Base-by-base conservation (phyloP, 1,140 invertebrate genomes). In the Epicauta chinensis region DNA sequence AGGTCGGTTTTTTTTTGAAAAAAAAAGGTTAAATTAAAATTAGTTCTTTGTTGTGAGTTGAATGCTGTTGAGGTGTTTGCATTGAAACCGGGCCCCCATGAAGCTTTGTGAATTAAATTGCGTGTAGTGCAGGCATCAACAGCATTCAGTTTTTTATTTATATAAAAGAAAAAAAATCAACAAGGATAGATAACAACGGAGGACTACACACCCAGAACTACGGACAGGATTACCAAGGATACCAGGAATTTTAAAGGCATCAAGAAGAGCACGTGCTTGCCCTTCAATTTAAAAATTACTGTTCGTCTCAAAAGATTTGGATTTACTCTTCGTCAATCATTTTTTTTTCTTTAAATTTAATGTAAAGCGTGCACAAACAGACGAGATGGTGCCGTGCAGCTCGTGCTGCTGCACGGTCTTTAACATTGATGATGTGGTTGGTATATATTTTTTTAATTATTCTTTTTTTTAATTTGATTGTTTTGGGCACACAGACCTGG, bases 401-500 rank as follows among this genome's bases (percentile, higher is more conserved):
- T 65, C 73, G 73, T 74, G 74, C 73, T 71, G 65, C 67, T 63
- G 70, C 71, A 73, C 72, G 69, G 64, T 68, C 45, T 46, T 23
- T 37, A 62, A 74, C 60, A 62, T 44, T 60, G 55, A 64, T 36
- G 10, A 34, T 15, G 13, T 48, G 49, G 44, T 56, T n/a, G n/a
- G 47, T 47, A 23, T 23, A 5, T 23, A 5, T 23, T 3, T 23
- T 23, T 23, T 23, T 23, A 23, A 5, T 23, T 23, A 23, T 23
- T 23, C 7, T 23, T 0, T 23, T 2, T 23, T 23, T 23, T 23
- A 23, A 47, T 23, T 38, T 16, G 32, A 34, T 47, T 34, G 36
- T n/a, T 47, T 3, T 49, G 69, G 77, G 77, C 78, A 87, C n/a
- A n/a, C 86, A 83, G 85, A 94, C 91, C 91, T 93, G 83, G 92